These are phyloP conservation scores for Teleiodes luculella DNA, from an alignment of 2,888 invertebrate species.

Conservation along the genomic window DNA sequence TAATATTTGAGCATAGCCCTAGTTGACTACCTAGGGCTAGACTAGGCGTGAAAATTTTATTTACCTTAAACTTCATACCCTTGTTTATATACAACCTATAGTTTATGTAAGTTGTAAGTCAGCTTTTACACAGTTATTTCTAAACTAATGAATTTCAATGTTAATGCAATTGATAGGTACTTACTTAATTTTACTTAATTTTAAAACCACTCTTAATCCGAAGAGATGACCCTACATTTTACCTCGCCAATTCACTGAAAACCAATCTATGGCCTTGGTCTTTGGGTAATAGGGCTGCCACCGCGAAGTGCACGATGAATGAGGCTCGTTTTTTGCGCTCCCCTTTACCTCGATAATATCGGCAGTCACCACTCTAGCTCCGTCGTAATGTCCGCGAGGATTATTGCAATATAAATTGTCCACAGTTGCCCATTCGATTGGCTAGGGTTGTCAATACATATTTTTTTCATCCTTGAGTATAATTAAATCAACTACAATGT, in stretches of 20 bases:
- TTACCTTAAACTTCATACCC: too few species aligned
- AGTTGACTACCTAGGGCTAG: too few species aligned
- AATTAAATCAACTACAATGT: too few species aligned
- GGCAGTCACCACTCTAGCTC: constrained; percentile 44
- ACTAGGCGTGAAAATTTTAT: too few species aligned
- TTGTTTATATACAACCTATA: too few species aligned
- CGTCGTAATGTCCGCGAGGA: constrained; percentile 70
- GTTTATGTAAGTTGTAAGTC: too few species aligned
- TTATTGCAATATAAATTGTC: constrained; percentile 79
- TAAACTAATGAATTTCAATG: too few species aligned
- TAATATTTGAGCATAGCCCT: too few species aligned
- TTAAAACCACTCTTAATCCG: background rate
- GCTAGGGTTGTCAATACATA: constrained; percentile 47
- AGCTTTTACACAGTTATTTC: too few species aligned
- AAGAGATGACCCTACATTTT: constrained; percentile 19
- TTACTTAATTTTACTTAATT: too few species aligned
- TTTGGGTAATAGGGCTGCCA: constrained; percentile 39
- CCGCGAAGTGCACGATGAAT: constrained; percentile 72
- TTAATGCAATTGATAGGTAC: too few species aligned
- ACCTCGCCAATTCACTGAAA: background rate
- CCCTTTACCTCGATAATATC: constrained; percentile 74
- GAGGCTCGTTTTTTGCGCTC: constrained; percentile 75
- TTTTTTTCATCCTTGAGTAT: too few species aligned
- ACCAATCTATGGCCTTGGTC: constrained; percentile 32
- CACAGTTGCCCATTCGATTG: constrained; percentile 70